Base-by-base conservation (phyloP, 2,797 vertebrate genomes). In the Apogon talboti region DNA sequence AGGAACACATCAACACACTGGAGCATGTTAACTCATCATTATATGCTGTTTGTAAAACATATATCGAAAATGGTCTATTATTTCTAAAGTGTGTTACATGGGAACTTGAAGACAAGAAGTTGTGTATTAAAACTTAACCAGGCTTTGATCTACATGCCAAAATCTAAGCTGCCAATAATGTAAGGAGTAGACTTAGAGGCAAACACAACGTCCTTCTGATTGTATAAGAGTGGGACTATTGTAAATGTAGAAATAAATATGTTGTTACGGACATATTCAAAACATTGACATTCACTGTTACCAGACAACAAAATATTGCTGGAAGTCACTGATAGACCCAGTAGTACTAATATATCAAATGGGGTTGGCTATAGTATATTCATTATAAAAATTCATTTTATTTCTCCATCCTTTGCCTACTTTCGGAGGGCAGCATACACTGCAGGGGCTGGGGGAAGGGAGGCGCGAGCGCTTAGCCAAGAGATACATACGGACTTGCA, bases 401-500 rank as follows among this genome's bases (percentile, higher is more conserved):
- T 78, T 79, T 89, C 87, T 90, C 87, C 85, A 89, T 89, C 82
- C 87, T 91, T 88, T 91, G 85, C 81, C 85, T 92, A 85, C 74
- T 78, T 81, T 86, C 8, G 70, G 86, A 87, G 89, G 88, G 92
- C 87, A 91, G 91, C 92, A 94, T 91, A 91, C 90, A 90, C 88
- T 89, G 85, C 87, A 85, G 74, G 91, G 88, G 83, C 78, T 75
- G 82, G 85, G 87, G 87, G 78, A 77, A 74, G 86, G 87, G 62
- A 79, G 76, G 83, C 74, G 77, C 78, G 89, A 92, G 90, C 63
- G 84, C 87, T 90, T 85, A 91, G 90, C 89, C 89, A 92, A 91
- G 88, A 91, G 91, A 92, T 92, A 93, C 89, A 92, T 92, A 93
- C 89, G 84, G 53, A 88, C 88, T 92, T 92, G 91, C 89, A 93